phyloP scores from a whole-genome alignment of 2,888 invertebrate genomes.

The Plebejus anna region DNA sequence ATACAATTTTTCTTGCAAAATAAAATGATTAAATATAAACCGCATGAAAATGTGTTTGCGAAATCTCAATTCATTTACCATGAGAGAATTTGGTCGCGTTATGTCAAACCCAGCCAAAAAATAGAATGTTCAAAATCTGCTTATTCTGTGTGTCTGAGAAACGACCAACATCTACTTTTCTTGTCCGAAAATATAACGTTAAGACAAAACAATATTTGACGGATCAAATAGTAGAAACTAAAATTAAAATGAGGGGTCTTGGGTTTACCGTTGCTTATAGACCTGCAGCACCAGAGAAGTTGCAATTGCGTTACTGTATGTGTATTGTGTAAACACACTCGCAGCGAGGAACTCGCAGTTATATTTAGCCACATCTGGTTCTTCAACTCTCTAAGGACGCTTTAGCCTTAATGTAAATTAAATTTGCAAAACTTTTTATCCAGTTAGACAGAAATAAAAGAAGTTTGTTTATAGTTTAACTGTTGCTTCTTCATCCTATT shows the following conservation, averaged over 20 bases:
- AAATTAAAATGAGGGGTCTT: background rate
- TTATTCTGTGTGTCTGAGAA: too few species aligned
- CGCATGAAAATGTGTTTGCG: background rate
- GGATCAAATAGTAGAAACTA: too few species aligned
- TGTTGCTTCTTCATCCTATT: conserved; percentile 35
- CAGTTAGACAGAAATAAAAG: conserved; percentile 33
- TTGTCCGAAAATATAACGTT: too few species aligned
- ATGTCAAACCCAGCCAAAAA: too few species aligned
- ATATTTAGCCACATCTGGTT: conserved; percentile 6
- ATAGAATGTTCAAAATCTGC: too few species aligned
- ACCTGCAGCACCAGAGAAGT: background rate
- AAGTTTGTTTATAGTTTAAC: conserved; percentile 34
- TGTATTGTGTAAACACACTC: background rate
- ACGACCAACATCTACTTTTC: too few species aligned
- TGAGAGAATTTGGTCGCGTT: too few species aligned
- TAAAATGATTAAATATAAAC: background rate
- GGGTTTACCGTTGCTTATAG: too few species aligned
- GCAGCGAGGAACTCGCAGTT: background rate
- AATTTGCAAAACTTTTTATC: conserved; percentile 30
- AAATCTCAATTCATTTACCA: too few species aligned
- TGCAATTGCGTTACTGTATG: background rate
- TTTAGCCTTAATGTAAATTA: conserved; percentile 28
- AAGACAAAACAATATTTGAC: too few species aligned
- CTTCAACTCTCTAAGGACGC: conserved; percentile 19
- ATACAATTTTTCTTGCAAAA: conserved; percentile 6